A percentile compares a stretch with the other conserved stretches of the same genome.
Conservation (phyloP, 2,113 vertebrate genomes). For the Petrocephalus microphthalmus region DNA sequence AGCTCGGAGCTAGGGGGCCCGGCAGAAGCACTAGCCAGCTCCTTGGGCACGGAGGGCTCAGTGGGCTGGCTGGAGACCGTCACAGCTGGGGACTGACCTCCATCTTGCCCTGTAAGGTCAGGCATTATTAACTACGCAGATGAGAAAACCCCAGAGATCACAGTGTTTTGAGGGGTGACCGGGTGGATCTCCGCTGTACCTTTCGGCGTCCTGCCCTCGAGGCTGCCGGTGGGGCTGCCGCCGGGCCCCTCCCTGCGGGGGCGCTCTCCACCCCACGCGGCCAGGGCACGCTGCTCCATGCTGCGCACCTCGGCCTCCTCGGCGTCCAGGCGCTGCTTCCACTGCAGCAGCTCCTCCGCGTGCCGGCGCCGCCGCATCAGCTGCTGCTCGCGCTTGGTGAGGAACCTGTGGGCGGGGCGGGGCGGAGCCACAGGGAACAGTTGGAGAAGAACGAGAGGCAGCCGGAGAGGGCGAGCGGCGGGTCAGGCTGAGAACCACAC, state of each 20-base stretch:
- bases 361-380: slow-evolving; percentile 85
- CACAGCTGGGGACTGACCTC: slow-evolving; percentile 50
- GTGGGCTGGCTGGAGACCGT: slow-evolving; percentile 66
- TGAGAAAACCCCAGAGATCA: neutral
- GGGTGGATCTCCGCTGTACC: slow-evolving; percentile 35
- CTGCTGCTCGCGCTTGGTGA: slow-evolving; percentile 91
- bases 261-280: slow-evolving; percentile 74
- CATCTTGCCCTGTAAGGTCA: slow-evolving; percentile 53
- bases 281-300: slow-evolving; percentile 87
- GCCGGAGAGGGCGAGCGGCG: neutral
- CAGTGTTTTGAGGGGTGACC: neutral
- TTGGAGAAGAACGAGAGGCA: neutral
- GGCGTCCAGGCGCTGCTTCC: slow-evolving; percentile 81
- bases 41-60: slow-evolving; percentile 63
- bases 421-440: neutral
- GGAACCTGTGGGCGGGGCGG: slow-evolving; percentile 66
- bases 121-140: neutral
- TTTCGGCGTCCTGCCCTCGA: slow-evolving; percentile 39
- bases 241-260: slow-evolving; percentile 25
- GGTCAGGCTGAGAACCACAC: slow-evolving; percentile 4
- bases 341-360: slow-evolving; percentile 83
- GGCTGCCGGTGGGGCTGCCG: slow-evolving; percentile 27
- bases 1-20: slow-evolving; percentile 50
- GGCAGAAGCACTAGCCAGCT: slow-evolving; percentile 52
- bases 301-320: slow-evolving; percentile 82